phyloP scores from a whole-genome alignment of 2,888 invertebrate species.

The Apantesis nais region DNA sequence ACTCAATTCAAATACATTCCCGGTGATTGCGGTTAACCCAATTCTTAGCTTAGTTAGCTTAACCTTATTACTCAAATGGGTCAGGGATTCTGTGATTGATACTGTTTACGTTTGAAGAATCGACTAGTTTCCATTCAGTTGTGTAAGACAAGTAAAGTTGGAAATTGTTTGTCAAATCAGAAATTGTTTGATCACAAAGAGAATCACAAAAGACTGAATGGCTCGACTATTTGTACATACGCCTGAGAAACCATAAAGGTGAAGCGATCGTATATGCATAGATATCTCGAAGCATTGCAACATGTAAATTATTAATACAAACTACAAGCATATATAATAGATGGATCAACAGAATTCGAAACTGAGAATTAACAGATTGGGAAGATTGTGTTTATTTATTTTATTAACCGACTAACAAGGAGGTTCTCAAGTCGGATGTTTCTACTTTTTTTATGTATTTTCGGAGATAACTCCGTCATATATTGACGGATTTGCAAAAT shows the following conservation, averaged over 20 bases:
- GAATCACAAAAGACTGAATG: background rate
- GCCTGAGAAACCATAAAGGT: background rate
- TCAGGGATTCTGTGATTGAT: slow-evolving; percentile 16
- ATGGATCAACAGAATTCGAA: background rate
- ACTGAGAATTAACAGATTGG: background rate
- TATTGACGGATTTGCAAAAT: too few relatives aligned
- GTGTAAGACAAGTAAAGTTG: background rate
- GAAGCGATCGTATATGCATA: background rate
- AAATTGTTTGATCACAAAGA: background rate
- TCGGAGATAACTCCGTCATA: too few relatives aligned
- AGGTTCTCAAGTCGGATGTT: too few relatives aligned
- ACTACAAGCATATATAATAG: background rate
- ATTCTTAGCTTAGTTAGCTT: slow-evolving; percentile 18
- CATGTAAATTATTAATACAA: background rate
- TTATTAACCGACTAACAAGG: too few relatives aligned
- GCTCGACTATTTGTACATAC: background rate
- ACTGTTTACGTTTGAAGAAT: slow-evolving; percentile 17
- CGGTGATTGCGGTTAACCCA: slow-evolving; percentile 18
- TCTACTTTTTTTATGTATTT: too few relatives aligned
- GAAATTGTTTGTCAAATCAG: background rate
- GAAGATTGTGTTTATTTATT: background rate
- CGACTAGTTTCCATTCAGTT: background rate
- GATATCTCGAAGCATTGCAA: too few relatives aligned
- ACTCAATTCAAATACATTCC: slow-evolving; percentile 18
- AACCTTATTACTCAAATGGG: slow-evolving; percentile 26